Evolutionary conservation across 2,888 invertebrate species (phyloP).

Genomic region (Scaptomyza tumidula): DNA sequence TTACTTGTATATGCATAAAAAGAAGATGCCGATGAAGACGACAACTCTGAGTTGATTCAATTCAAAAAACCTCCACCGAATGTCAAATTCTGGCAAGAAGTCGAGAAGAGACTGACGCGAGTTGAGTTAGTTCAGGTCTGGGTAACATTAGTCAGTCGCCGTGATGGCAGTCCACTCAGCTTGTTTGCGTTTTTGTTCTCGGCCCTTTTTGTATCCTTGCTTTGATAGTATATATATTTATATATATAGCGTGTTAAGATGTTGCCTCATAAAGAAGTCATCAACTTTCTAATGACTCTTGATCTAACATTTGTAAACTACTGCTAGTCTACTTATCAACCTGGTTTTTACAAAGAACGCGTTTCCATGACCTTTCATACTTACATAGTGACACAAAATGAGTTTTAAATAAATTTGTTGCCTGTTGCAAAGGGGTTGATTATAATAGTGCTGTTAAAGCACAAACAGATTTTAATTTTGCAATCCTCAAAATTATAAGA

Average conservation of each 20-base stretch:
- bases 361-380: not conserved
- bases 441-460: too few relatives aligned
- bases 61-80: conserved; percentile 66
- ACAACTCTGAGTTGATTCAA: conserved; percentile 73
- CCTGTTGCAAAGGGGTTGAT: too few relatives aligned
- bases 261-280: conserved; percentile 35
- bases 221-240: conserved; percentile 1
- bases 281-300: conserved; percentile 39
- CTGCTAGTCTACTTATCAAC: conserved; percentile 3
- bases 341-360: not conserved
- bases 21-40: conserved; percentile 28
- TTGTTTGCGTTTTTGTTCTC: conserved; percentile 48
- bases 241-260: conserved; percentile 24
- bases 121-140: conserved; percentile 12
- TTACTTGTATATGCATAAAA: conserved; percentile 67
- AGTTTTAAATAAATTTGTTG: too few relatives aligned
- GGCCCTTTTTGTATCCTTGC: conserved; percentile 40
- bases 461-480: too few relatives aligned
- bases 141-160: conserved; percentile 15
- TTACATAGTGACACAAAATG: too few relatives aligned
- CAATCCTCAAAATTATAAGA: too few relatives aligned
- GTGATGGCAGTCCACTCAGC: conserved; percentile 57
- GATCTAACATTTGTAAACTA: conserved; percentile 55
- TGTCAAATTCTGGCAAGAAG: conserved; percentile 55
- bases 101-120: conserved; percentile 39